Evolutionary conservation across 2,113 vertebrate genomes (phyloP).

Genomic region (Antechinus stuartii): DNA sequence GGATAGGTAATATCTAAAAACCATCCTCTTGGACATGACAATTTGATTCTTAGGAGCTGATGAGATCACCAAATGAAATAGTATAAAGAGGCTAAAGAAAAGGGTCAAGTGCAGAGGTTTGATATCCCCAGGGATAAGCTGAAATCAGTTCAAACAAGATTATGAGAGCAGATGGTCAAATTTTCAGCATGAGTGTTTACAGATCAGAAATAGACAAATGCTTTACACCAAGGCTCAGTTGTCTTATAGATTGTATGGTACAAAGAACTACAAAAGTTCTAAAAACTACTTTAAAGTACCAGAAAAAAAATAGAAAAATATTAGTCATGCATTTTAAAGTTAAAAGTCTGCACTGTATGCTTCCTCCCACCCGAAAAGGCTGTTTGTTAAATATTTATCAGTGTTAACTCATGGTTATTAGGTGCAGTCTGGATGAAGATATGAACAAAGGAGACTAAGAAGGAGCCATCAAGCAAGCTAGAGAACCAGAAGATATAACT

Average conservation of each 20-base stretch:
- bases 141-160: neutral
- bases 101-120: neutral
- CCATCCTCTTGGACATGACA: neutral
- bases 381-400: neutral
- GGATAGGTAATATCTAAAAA: neutral
- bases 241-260: neutral
- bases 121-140: neutral
- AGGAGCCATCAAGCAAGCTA: neutral
- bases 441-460: neutral
- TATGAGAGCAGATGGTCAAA: neutral
- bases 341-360: neutral
- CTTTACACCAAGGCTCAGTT: neutral
- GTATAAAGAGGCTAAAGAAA: neutral
- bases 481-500: neutral
- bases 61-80: neutral
- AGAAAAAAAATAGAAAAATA: neutral
- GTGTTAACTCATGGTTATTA: neutral
- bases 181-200: neutral
- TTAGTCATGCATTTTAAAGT: neutral
- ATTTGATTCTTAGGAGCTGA: neutral
- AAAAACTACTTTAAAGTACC: neutral
- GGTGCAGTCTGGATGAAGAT: neutral
- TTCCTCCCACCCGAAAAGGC: rapidly evolving
- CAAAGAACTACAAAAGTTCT: neutral
- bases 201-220: neutral